These are phyloP conservation scores for Acrocephalus kingi DNA, from an alignment of 2,113 vertebrate species.

Conservation along the genomic window DNA sequence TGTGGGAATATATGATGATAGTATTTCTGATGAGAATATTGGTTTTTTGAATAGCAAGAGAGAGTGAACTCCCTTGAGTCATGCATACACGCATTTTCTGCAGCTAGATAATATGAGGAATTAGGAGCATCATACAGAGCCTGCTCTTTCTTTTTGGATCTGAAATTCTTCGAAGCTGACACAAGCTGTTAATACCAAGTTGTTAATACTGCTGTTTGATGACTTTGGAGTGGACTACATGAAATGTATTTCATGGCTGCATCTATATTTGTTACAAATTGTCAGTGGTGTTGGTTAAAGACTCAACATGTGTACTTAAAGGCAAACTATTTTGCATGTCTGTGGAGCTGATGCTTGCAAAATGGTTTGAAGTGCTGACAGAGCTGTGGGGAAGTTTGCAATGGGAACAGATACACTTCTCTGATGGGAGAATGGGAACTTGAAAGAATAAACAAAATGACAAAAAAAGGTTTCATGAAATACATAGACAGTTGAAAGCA, in stretches of 20 bases:
- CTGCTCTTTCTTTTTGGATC: background rate
- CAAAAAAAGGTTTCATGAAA: background rate
- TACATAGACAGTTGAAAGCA: background rate
- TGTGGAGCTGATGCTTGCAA: background rate
- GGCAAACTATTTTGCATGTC: background rate
- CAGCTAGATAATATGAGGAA: background rate
- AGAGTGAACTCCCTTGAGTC: background rate
- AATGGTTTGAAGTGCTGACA: background rate
- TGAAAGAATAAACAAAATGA: background rate
- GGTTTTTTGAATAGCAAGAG: background rate
- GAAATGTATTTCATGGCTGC: constrained; percentile 34
- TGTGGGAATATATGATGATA: background rate
- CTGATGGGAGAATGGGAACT: background rate
- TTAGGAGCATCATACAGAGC: background rate
- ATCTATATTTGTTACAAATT: constrained; percentile 7
- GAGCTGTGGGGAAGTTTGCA: background rate
- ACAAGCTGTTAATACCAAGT: background rate
- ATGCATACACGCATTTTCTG: background rate
- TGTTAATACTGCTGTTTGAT: background rate
- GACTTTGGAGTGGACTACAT: background rate
- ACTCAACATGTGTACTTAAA: background rate
- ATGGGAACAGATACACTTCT: background rate
- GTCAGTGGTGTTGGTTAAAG: background rate
- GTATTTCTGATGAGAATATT: background rate
- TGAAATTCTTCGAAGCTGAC: constrained; percentile 21